Evolutionary conservation across 2,888 invertebrate genomes (phyloP).

Genomic region (Cataglyphis albicans): DNA sequence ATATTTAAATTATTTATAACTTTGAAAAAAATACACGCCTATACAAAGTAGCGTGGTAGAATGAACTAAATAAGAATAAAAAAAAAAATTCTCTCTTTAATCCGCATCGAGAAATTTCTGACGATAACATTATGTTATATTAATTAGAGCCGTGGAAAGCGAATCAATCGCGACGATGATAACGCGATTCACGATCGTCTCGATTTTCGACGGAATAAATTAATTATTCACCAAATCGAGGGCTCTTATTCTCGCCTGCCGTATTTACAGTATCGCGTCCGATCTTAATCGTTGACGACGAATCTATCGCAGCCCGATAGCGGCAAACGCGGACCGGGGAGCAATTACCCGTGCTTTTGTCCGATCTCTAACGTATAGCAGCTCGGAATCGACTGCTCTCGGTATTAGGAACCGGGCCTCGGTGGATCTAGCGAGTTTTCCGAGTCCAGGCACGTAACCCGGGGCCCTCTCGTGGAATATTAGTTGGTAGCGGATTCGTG

Average conservation of each 20-base stretch:
- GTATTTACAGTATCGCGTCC: conserved; percentile 3
- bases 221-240: background rate
- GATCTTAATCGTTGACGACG: conserved; percentile 13
- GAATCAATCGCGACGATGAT: background rate
- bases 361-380: conserved; percentile 38
- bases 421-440: conserved; percentile 64
- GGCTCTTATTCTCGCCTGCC: background rate
- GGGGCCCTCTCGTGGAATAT: conserved; percentile 84
- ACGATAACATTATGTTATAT: background rate
- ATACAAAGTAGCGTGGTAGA: background rate
- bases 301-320: conserved; percentile 21
- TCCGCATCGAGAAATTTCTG: too few relatives aligned
- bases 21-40: background rate
- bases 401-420: conserved; percentile 44
- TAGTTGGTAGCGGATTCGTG: conserved; percentile 83
- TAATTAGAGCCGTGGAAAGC: background rate
- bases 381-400: conserved; percentile 53
- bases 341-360: conserved; percentile 42
- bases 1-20: background rate
- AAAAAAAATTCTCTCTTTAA: background rate
- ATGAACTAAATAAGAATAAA: background rate
- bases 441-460: conserved; percentile 82
- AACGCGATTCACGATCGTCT: background rate
- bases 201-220: background rate
- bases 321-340: background rate